These are phyloP conservation scores for Lithophane socia DNA, from an alignment of 2,888 invertebrate species.

Conservation along the genomic window DNA sequence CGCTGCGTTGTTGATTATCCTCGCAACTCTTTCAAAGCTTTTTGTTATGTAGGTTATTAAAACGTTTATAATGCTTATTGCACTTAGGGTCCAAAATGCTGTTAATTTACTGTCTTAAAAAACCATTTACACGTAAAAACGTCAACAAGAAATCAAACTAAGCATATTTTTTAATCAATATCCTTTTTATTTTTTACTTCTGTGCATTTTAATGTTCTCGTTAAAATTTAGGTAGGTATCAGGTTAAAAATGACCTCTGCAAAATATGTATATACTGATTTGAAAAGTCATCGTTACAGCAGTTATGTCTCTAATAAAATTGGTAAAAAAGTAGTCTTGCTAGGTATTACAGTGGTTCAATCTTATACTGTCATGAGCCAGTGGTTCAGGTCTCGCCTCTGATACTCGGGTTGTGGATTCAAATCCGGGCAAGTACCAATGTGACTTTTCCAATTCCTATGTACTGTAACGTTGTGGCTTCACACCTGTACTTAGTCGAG, in stretches of 20 bases:
- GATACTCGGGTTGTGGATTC: too few relatives aligned
- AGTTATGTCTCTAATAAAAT: not conserved
- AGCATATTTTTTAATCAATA: not conserved
- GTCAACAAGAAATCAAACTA: not conserved
- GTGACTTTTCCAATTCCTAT: too few relatives aligned
- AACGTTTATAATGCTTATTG: too few relatives aligned
- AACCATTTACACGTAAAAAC: constrained; percentile 8
- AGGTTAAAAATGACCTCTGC: not conserved
- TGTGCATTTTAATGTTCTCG: not conserved
- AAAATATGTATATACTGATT: not conserved
- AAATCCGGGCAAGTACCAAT: too few relatives aligned
- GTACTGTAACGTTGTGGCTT: too few relatives aligned
- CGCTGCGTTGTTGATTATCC: not conserved
- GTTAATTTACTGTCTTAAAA: not conserved
- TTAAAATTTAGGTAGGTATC: not conserved
- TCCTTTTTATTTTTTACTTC: not conserved
- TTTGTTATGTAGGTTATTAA: not conserved
- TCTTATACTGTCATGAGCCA: too few relatives aligned
- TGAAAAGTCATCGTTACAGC: not conserved
- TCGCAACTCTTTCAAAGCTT: not conserved
- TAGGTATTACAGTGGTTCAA: not conserved
- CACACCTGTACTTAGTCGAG: too few relatives aligned
- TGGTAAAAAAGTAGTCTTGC: not conserved
- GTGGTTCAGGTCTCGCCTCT: too few relatives aligned
- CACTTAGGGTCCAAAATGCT: too few relatives aligned